phyloP scores from a whole-genome alignment of 2,797 vertebrate species.

The Chiloscyllium punctatum region DNA sequence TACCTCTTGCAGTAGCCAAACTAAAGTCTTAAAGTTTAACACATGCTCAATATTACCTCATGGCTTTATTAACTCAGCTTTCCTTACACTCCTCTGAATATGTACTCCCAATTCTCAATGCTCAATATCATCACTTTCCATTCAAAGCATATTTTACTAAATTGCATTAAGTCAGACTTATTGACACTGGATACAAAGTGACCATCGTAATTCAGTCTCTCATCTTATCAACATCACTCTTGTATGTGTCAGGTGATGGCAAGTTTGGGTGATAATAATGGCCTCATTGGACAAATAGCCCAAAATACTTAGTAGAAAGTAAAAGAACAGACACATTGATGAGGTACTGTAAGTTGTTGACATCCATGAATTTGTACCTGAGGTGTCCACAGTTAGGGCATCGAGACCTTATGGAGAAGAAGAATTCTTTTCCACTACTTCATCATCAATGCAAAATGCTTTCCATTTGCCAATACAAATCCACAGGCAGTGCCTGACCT shows the following conservation, averaged over 20 bases:
- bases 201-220: no score
- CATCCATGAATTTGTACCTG: background rate
- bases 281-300: background rate
- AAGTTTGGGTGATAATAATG: no score
- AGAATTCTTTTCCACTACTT: no score
- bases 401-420: no score
- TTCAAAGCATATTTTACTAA: background rate
- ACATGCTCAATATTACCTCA: background rate
- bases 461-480: background rate
- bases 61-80: background rate
- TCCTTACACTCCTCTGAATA: background rate
- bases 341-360: no score
- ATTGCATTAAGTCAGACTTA: background rate
- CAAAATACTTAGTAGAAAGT: background rate
- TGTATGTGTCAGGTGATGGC: no score
- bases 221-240: no score
- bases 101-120: background rate
- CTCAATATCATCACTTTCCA: background rate
- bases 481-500: background rate
- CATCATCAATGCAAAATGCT: background rate
- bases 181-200: no score
- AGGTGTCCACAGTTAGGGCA: background rate
- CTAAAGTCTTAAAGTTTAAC: background rate
- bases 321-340: background rate
- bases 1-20: background rate